Evolutionary conservation across 1,140 invertebrate genomes (phyloP), one percentile per base, ranked within the genome.

Genomic region (Ganaspis sp.): DNA sequence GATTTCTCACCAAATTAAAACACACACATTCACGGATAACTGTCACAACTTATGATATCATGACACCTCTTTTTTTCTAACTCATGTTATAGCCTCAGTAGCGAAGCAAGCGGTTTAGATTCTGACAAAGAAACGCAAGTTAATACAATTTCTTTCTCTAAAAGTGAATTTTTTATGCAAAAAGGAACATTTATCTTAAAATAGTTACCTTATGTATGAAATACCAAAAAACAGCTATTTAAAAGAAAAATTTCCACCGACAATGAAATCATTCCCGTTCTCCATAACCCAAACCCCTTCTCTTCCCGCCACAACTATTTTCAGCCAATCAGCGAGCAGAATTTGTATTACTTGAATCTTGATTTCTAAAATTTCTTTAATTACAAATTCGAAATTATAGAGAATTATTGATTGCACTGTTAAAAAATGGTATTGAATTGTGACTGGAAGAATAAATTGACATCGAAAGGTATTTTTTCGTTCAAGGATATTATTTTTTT

Each of bases 41-140:
- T 64, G 26, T 64, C 58, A 64, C 11, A 64, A 34, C 15, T 26
- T 26, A 34, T n/a, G 21, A 17, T 21, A 64, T 4, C 23, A 64
- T 64, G 58, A 64, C 58, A 29, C 15, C 58, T 64, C 54, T 58
- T 58, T 58, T 58, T 58, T n/a, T 26, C 53, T 26, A 15, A 15
- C 40, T 34, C 29, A 34, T 34, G 29, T 34, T 34, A 49, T n/a
- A 49, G n/a, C n/a, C 17, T n/a, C 40, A 45, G 40, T 49, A 49
- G 45, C 45, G 15, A 49, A 49, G 45, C 45, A 49, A 49, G 45
- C 45, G 45, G 45, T 49, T 17, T 49, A 49, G 40, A 45, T 45
- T 45, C 40, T 49, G n/a, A 49, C 45, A 49, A 49, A 49, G 45
- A 6, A 45, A 49, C 45, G n/a, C 4, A 49, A 17, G 17, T 49